Conservation (phyloP, 2,797 vertebrate species). For the Danio choprae region DNA sequence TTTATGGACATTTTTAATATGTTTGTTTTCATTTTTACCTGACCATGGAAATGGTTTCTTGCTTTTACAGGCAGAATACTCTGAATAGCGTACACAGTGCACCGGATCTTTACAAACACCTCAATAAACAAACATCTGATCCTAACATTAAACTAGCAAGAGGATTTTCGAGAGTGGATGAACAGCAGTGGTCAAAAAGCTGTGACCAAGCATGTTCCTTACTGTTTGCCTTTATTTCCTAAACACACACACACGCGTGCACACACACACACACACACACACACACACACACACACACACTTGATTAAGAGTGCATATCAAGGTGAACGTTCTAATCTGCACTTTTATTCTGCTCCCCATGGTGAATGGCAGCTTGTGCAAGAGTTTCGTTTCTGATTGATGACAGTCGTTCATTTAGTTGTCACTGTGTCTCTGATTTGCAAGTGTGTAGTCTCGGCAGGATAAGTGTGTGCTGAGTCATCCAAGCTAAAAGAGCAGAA, state of each 20-base stretch:
- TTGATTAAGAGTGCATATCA: not conserved
- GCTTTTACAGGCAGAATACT: too few relatives aligned
- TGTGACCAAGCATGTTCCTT: not conserved
- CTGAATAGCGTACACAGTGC: too few relatives aligned
- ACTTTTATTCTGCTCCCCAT: constrained; percentile 1
- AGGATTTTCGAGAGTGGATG: not conserved
- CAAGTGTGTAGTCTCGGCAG: constrained; percentile 58
- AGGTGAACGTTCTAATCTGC: constrained; percentile 6
- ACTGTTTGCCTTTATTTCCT: not conserved
- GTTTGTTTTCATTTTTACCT: too few relatives aligned
- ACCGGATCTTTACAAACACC: too few relatives aligned
- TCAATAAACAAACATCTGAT: not conserved
- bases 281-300: not conserved
- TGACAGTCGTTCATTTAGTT: constrained; percentile 60
- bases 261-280: not conserved
- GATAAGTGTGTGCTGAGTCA: constrained; percentile 69
- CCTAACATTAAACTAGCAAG: not conserved
- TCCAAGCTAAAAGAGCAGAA: constrained; percentile 55
- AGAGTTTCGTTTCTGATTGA: constrained; percentile 53
- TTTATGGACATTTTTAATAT: too few relatives aligned
- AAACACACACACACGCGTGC: not conserved
- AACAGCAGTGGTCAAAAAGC: not conserved
- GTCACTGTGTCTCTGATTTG: constrained; percentile 49
- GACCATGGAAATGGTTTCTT: too few relatives aligned
- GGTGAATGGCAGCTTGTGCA: constrained; percentile 34